phyloP scores from a whole-genome alignment of 2,888 invertebrate genomes.

The Tholera decimalis region DNA sequence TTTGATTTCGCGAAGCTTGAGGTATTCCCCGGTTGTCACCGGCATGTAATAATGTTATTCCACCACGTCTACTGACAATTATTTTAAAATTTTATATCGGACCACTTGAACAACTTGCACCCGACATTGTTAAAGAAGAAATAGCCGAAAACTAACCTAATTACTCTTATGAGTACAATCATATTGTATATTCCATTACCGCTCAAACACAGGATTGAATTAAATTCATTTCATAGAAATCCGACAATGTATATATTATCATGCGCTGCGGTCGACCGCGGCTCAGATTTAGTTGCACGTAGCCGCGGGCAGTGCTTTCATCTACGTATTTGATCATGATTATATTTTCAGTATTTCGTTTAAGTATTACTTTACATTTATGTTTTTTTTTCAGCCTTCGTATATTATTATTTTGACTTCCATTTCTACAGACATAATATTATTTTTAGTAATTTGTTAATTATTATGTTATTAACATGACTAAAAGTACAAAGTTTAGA shows the following conservation, averaged over 20 bases:
- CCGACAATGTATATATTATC: slow-evolving; percentile 43
- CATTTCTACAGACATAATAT: background rate
- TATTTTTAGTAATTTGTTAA: too few species aligned
- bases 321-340: slow-evolving; percentile 47
- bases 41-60: too few species aligned
- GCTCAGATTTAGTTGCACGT: slow-evolving; percentile 42
- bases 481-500: too few species aligned
- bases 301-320: slow-evolving; percentile 19
- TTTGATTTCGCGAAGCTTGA: too few species aligned
- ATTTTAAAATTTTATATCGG: too few species aligned
- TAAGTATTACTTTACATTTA: slow-evolving; percentile 1
- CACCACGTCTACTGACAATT: too few species aligned
- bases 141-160: too few species aligned
- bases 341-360: slow-evolving; percentile 32
- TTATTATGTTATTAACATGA: too few species aligned
- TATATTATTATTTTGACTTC: background rate
- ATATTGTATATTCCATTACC: slow-evolving; percentile 45
- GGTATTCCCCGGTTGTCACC: too few species aligned
- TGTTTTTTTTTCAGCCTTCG: slow-evolving; percentile 13
- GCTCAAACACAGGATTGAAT: slow-evolving; percentile 36
- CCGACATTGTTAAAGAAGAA: too few species aligned
- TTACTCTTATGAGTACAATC: too few species aligned
- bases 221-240: slow-evolving; percentile 42
- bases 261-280: slow-evolving; percentile 49
- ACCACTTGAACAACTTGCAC: too few species aligned